phyloP scores from a whole-genome alignment of 2,888 invertebrate genomes.

The Tricholauxania praeusta region DNA sequence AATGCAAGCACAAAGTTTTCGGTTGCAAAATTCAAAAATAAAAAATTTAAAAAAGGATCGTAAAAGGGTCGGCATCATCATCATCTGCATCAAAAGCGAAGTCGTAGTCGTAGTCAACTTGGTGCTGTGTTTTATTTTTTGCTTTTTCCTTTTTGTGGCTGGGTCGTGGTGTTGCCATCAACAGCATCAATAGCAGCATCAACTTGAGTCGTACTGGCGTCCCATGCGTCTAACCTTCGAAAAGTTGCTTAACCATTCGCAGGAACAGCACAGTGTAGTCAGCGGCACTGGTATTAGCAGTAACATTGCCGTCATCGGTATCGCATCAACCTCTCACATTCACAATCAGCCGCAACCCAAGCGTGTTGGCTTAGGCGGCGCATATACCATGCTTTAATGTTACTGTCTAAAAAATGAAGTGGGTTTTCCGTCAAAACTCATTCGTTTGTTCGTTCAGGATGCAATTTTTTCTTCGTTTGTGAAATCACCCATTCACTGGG shows the following conservation, averaged over 20 bases:
- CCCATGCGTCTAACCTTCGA: not conserved
- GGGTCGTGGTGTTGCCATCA: not conserved
- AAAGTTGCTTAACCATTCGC: no score
- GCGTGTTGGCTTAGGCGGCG: slow-evolving; percentile 10
- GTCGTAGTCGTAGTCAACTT: slow-evolving; percentile 4
- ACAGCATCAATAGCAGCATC: not conserved
- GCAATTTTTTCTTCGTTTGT: not conserved
- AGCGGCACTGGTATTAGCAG: not conserved
- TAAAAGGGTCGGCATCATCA: not conserved
- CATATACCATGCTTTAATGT: not conserved
- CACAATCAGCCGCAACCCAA: not conserved
- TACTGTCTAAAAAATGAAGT: slow-evolving; percentile 29
- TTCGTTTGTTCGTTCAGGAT: no score
- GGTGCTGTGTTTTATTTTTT: no score
- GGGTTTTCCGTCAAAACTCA: slow-evolving; percentile 10
- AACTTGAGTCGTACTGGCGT: not conserved
- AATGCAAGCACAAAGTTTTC: slow-evolving; percentile 27
- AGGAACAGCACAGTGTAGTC: not conserved
- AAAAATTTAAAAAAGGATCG: not conserved
- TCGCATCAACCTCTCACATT: not conserved
- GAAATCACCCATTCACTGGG: no score
- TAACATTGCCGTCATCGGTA: not conserved
- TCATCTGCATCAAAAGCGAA: not conserved
- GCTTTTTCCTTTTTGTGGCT: not conserved
- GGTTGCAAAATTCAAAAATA: not conserved